These are phyloP conservation scores for Euzophera pinguis DNA, from an alignment of 2,888 invertebrate species.

Conservation along the genomic window DNA sequence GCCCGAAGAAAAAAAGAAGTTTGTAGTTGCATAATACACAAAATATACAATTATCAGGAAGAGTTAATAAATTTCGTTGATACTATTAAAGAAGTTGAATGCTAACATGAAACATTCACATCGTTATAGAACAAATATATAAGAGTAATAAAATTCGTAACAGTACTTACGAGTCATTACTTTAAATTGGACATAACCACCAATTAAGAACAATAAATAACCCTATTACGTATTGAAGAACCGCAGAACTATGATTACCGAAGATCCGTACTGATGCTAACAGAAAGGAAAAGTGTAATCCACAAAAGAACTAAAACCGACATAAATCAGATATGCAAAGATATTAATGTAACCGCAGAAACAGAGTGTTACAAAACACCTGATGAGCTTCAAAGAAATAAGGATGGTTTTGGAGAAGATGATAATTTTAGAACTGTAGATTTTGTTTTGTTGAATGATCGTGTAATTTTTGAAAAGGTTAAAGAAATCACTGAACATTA, in stretches of 20 bases:
- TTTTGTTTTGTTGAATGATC: conserved; percentile 26
- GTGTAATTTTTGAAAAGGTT: conserved; percentile 53
- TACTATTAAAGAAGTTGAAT: no score
- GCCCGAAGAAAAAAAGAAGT: no score
- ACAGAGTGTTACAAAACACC: not conserved
- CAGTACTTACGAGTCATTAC: conserved; percentile 16
- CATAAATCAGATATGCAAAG: conserved; percentile 16
- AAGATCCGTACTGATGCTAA: conserved; percentile 17
- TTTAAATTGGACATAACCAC: conserved; percentile 17
- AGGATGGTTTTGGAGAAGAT: conserved; percentile 11
- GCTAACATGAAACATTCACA: conserved; percentile 3
- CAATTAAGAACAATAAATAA: conserved; percentile 19
- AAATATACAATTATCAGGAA: no score
- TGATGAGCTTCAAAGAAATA: conserved; percentile 4
- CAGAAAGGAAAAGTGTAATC: conserved; percentile 27
- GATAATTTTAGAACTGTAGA: conserved; percentile 19
- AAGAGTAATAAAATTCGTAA: conserved; percentile 9
- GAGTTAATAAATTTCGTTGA: no score
- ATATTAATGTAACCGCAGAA: conserved; percentile 1
- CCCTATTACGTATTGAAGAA: conserved; percentile 17
- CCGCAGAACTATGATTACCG: conserved; percentile 15
- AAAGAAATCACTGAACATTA: conserved; percentile 35
- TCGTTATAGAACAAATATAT: conserved; percentile 18
- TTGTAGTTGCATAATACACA: no score
- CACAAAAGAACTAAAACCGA: conserved; percentile 17